phyloP scores from a whole-genome alignment of 1,140 invertebrate species.

The Mizuhopecten yessoensis region DNA sequence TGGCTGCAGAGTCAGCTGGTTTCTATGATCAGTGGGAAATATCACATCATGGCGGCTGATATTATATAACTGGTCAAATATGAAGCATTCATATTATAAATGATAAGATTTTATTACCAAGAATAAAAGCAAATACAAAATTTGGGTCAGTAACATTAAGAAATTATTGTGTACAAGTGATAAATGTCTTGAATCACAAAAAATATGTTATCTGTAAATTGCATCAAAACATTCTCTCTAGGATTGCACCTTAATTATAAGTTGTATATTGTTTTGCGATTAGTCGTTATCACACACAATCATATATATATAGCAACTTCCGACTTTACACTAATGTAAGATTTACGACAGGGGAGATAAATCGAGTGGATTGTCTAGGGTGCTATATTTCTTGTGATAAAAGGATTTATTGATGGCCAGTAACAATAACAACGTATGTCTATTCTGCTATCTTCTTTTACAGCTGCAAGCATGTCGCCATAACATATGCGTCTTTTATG shows the following conservation, averaged over 20 bases:
- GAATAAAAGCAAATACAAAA: background rate
- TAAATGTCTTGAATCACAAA: background rate
- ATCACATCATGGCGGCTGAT: no score
- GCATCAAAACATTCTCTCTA: no score
- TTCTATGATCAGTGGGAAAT: no score
- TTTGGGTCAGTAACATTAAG: background rate
- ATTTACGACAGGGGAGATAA: slow-evolving; percentile 19
- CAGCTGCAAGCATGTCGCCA: background rate
- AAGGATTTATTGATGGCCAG: background rate
- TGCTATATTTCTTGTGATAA: background rate
- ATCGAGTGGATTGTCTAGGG: background rate
- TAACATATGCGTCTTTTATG: background rate
- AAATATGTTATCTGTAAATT: no score
- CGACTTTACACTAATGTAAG: background rate
- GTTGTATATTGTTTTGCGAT: background rate
- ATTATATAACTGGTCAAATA: no score
- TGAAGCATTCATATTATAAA: no score
- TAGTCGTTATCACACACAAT: background rate
- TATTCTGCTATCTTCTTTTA: background rate
- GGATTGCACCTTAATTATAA: no score
- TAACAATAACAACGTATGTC: background rate
- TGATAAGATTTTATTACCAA: no score
- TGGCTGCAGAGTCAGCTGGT: no score
- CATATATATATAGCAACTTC: background rate
- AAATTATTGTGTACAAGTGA: background rate